These are phyloP conservation scores for Tetragnatha versicolor DNA, from an alignment of 1,140 invertebrate genomes.

Conservation along the genomic window DNA sequence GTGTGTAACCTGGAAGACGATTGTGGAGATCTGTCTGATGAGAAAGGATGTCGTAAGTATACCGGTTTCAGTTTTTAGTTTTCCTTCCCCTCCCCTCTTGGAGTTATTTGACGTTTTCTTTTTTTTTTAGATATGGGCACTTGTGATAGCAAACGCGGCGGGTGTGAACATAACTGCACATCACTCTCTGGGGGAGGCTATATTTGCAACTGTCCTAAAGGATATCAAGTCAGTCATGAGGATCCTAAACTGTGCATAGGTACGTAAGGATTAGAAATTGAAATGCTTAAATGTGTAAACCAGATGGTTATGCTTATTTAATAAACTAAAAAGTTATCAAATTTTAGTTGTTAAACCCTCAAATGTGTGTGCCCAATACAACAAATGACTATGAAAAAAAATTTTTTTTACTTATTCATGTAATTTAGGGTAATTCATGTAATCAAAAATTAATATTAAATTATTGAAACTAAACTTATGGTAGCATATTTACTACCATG, in stretches of 20 bases:
- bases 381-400: no score
- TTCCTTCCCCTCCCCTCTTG: neutral
- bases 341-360: no score
- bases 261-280: no score
- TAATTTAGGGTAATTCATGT: no score
- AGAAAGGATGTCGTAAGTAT: constrained; percentile 62
- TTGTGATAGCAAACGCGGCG: constrained; percentile 82
- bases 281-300: no score
- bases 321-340: no score
- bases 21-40: constrained; percentile 65
- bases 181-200: constrained; percentile 80
- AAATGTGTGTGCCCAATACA: no score
- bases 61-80: constrained; percentile 67
- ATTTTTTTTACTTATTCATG: no score
- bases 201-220: constrained; percentile 86
- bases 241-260: constrained; percentile 69
- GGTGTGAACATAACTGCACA: constrained; percentile 90
- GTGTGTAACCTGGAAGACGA: constrained; percentile 83
- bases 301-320: no score
- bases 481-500: no score
- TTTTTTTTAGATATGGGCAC: constrained; percentile 70
- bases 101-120: neutral
- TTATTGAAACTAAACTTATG: no score
- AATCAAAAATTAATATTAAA: no score
- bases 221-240: constrained; percentile 77